Percentiles rank a stretch among this genome's conserved stretches.
phyloP scores from a whole-genome alignment of 2,113 vertebrate genomes.

The Riparia riparia region DNA sequence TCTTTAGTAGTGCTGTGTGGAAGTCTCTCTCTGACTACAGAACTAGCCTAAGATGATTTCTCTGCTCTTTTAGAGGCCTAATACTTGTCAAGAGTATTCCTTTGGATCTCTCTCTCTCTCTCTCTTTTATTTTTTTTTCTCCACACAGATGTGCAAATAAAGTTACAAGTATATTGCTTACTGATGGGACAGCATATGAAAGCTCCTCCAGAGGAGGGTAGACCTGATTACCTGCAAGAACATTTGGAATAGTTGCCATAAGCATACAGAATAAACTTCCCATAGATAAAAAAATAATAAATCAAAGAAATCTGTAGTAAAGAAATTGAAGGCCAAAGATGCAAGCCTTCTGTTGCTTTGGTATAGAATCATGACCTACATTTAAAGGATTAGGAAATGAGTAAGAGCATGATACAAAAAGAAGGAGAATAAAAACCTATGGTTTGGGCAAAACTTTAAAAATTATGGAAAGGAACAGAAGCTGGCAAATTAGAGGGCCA shows the following conservation, averaged over 20 bases:
- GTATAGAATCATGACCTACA: background rate
- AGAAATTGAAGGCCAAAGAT: background rate
- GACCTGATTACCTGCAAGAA: background rate
- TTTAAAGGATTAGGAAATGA: background rate
- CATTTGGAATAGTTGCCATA: background rate
- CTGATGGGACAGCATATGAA: background rate
- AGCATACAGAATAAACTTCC: background rate
- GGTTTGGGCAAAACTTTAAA: background rate
- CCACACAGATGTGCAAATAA: background rate
- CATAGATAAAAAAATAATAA: background rate
- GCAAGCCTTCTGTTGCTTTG: background rate
- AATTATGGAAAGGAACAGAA: background rate
- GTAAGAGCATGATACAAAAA: background rate
- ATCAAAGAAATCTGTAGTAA: background rate
- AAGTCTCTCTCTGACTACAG: background rate
- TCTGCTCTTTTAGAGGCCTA: background rate
- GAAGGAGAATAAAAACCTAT: background rate
- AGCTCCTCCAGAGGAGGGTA: background rate
- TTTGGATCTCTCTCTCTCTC: background rate
- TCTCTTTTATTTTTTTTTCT: background rate
- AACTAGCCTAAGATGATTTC: background rate
- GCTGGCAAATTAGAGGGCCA: background rate
- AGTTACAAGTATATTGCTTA: background rate
- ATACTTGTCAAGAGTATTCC: background rate
- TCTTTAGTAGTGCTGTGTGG: background rate